A percentile compares a stretch with the other conserved stretches of the same genome.
phyloP scores from a whole-genome alignment of 2,888 invertebrate genomes.

The Cryptosula pallasiana region DNA sequence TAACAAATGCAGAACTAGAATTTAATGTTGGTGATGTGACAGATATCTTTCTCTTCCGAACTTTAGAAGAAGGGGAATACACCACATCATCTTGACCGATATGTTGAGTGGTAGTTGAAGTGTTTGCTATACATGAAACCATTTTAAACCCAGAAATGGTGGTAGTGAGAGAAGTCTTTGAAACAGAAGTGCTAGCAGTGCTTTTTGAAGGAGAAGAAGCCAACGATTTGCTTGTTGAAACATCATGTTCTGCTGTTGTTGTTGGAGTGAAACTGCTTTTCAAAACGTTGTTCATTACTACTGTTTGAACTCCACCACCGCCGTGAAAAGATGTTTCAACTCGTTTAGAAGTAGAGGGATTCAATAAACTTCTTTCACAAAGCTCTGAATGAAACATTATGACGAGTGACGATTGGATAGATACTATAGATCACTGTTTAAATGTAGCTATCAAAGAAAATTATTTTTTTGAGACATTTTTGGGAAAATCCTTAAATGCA shows the following conservation, averaged over 20 bases:
- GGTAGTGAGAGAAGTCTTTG: too few species aligned
- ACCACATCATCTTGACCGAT: too few species aligned
- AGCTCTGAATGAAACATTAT: conserved; percentile 2
- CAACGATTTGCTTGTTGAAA: not conserved
- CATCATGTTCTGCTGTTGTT: not conserved
- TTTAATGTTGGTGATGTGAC: not conserved
- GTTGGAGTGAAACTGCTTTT: not conserved
- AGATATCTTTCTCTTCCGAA: not conserved
- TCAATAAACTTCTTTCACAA: not conserved
- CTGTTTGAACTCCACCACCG: not conserved
- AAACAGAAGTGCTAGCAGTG: not conserved
- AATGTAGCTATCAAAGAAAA: too few species aligned
- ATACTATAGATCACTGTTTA: too few species aligned
- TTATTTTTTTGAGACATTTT: too few species aligned
- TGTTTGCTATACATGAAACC: not conserved
- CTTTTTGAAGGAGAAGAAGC: not conserved
- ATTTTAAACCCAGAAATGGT: not conserved
- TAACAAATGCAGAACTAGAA: not conserved
- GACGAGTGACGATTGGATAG: too few species aligned
- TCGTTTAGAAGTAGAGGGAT: not conserved
- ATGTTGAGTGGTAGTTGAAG: not conserved
- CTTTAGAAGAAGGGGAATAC: too few species aligned
- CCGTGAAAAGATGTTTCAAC: not conserved
- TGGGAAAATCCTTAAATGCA: too few species aligned
- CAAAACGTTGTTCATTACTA: not conserved